phyloP scores from a whole-genome alignment of 2,888 invertebrate genomes.

The Brenthis hecate region DNA sequence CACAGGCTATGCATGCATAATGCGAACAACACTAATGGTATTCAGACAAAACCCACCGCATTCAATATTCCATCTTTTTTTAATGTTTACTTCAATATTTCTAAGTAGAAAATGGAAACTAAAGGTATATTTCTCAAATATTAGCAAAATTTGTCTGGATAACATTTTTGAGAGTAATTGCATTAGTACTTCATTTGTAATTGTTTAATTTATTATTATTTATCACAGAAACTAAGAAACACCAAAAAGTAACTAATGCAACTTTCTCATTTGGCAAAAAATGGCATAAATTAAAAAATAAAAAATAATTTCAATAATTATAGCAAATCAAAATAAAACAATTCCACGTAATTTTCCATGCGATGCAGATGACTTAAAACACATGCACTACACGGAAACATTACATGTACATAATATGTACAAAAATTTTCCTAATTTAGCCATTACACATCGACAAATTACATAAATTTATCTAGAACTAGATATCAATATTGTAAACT shows the following conservation, averaged over 20 bases:
- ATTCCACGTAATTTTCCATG: background rate
- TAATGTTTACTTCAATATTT: background rate
- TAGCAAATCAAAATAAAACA: constrained; percentile 3
- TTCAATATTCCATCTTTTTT: background rate
- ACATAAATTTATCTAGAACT: background rate
- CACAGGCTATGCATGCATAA: constrained; percentile 76
- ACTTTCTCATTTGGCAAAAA: background rate
- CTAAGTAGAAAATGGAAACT: background rate
- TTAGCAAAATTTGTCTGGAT: constrained; percentile 36
- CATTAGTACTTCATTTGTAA: constrained; percentile 21
- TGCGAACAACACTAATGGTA: constrained; percentile 51
- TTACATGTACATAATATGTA: background rate
- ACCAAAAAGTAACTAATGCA: constrained; percentile 1
- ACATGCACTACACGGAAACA: background rate
- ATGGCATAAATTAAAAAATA: background rate
- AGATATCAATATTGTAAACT: background rate
- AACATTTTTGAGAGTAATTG: constrained; percentile 33
- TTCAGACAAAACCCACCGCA: constrained; percentile 14
- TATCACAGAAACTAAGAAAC: no score
- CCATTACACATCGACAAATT: background rate
- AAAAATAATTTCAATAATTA: background rate
- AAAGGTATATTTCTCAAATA: background rate
- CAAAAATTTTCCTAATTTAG: no score
- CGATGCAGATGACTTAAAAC: constrained; percentile 11
- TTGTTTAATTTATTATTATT: no score